phyloP scores from a whole-genome alignment of 2,113 vertebrate species.

The Terrapene triunguis region DNA sequence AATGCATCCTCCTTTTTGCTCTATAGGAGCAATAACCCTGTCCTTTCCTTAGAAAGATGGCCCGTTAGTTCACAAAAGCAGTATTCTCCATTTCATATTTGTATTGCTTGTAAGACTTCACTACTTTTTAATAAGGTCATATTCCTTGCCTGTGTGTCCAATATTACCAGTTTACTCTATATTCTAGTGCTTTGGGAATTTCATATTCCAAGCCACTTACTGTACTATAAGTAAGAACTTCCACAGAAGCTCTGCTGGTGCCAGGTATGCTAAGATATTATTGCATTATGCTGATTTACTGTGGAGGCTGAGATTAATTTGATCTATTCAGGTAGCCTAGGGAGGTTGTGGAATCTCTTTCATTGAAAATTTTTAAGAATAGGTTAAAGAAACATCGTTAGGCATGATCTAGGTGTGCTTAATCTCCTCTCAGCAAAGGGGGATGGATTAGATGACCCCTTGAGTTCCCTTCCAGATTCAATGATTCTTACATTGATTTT shows the following conservation, averaged over 20 bases:
- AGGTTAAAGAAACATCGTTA: background rate
- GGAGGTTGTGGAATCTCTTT: background rate
- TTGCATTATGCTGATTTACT: constrained; percentile 41
- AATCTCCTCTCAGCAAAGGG: background rate
- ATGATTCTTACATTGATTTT: constrained; percentile 30
- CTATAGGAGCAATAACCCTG: background rate
- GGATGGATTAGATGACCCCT: background rate
- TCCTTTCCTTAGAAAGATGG: background rate
- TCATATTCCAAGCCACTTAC: constrained; percentile 53
- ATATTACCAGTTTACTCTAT: constrained; percentile 61
- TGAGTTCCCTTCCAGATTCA: background rate
- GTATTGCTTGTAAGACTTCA: constrained; percentile 45
- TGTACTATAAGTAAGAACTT: constrained; percentile 65
- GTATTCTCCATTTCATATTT: constrained; percentile 42
- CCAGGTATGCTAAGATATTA: constrained; percentile 31
- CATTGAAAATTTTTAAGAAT: background rate
- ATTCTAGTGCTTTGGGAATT: constrained; percentile 66
- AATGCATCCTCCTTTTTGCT: background rate
- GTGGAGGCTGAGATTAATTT: constrained; percentile 36
- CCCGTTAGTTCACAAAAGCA: constrained; percentile 42
- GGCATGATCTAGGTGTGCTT: background rate
- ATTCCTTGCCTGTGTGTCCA: constrained; percentile 61
- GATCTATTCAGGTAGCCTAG: background rate
- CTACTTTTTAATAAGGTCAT: constrained; percentile 61
- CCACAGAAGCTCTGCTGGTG: constrained; percentile 33